A percentile compares a stretch with the other conserved stretches of the same genome.
Conservation (phyloP, 1,140 invertebrate species). For the Drosophila nikananu region DNA sequence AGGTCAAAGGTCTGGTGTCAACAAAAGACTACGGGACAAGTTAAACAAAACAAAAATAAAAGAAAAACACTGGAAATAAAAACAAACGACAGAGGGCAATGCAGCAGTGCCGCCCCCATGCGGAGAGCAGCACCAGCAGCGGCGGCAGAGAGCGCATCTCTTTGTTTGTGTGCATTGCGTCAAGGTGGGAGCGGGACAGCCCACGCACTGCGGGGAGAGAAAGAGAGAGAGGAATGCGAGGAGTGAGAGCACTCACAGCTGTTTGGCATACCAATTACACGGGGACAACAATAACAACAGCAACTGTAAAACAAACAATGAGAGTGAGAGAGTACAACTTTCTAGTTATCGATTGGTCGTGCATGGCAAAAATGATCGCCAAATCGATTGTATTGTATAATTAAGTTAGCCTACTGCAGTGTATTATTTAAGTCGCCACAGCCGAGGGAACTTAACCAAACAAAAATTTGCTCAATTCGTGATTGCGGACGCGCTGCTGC, state of each 20-base stretch:
- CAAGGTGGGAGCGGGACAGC: constrained; percentile 10
- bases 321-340: constrained; percentile 12
- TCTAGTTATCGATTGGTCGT: constrained; percentile 43
- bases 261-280: constrained; percentile 43
- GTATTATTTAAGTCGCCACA: constrained; percentile 19
- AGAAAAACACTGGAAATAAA: constrained; percentile 24
- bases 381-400: constrained; percentile 21
- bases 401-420: constrained; percentile 9
- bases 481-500: constrained; percentile 7
- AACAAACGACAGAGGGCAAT: constrained; percentile 45
- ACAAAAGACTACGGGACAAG: constrained; percentile 50
- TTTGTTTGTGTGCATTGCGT: constrained; percentile 45
- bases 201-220: constrained; percentile 3
- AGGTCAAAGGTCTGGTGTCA: constrained; percentile 69
- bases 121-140: constrained; percentile 7
- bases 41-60: constrained; percentile 40
- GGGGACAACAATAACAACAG: constrained; percentile 7
- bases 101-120: constrained; percentile 55
- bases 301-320: not conserved
- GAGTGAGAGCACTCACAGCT: constrained; percentile 32
- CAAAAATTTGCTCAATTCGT: constrained; percentile 44
- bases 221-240: not conserved
- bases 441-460: constrained; percentile 32
- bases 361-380: constrained; percentile 28
- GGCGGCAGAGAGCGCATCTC: constrained; percentile 18